Percentiles rank a stretch among this genome's conserved stretches.
These are phyloP conservation scores for Sardinella longiceps DNA, from an alignment of 2,797 vertebrate species.

Conservation along the genomic window DNA sequence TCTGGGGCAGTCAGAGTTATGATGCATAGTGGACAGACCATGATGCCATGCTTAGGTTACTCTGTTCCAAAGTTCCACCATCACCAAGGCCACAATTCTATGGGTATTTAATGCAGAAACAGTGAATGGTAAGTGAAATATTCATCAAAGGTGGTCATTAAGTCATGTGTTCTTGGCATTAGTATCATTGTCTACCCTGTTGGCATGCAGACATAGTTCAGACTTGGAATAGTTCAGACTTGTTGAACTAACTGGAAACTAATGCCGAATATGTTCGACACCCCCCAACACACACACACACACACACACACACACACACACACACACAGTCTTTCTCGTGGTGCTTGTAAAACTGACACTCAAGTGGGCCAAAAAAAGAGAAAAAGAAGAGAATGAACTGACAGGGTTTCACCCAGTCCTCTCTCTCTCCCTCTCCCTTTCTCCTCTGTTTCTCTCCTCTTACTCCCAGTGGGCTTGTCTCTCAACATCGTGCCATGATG, in stretches of 20 bases:
- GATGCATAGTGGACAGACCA: not conserved
- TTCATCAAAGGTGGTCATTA: not conserved
- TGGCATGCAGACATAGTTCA: conserved; percentile 78
- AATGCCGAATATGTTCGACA: conserved; percentile 89
- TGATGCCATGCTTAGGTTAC: not conserved
- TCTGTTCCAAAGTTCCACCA: no score
- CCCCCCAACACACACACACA: conserved; percentile 28
- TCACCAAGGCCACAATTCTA: not conserved
- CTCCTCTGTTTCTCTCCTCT: conserved; percentile 35
- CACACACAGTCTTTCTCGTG: conserved; percentile 20
- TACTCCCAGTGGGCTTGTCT: conserved; percentile 56
- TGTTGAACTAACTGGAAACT: conserved; percentile 98
- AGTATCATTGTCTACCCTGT: not conserved
- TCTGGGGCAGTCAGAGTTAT: not conserved
- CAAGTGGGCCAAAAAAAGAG: conserved; percentile 33
- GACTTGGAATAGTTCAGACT: conserved; percentile 93
- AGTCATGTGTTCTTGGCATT: not conserved
- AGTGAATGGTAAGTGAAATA: not conserved
- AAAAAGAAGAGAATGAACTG: conserved; percentile 48
- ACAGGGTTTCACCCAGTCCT: conserved; percentile 58
- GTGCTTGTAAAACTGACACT: conserved; percentile 45
- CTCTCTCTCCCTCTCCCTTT: conserved; percentile 29
- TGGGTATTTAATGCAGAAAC: not conserved
- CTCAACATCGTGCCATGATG: conserved; percentile 56
- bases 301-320: no score